A percentile compares a stretch with the other conserved stretches of the same genome.
Evolutionary conservation across 2,113 vertebrate genomes (phyloP).

Genomic region (Anthoscopus minutus): DNA sequence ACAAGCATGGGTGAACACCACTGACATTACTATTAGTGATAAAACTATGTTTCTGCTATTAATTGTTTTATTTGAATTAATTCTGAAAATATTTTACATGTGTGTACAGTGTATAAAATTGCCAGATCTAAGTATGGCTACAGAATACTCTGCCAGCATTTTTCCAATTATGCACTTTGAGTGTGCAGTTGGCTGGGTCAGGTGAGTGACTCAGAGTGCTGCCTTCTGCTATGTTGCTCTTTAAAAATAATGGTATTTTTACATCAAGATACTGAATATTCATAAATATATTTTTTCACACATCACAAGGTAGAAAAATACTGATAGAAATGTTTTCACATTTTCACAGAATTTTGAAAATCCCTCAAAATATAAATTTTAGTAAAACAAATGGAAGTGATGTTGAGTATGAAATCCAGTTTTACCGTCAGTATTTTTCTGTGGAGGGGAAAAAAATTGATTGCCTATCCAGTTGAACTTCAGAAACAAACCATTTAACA

Average conservation of each 20-base stretch:
- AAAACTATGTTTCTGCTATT: background rate
- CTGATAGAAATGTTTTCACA: background rate
- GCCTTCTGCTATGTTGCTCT: constrained; percentile 1
- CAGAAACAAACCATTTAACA: background rate
- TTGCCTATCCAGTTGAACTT: background rate
- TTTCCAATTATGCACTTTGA: background rate
- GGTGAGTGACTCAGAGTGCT: background rate
- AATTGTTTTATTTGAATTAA: background rate
- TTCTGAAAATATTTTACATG: background rate
- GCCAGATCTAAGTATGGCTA: background rate
- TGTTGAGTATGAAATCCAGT: background rate
- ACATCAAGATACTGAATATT: background rate
- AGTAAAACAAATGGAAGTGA: background rate
- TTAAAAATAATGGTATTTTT: background rate
- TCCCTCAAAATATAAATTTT: background rate
- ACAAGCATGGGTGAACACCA: fast-evolving
- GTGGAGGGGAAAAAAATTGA: background rate
- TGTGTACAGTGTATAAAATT: background rate
- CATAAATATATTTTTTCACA: background rate
- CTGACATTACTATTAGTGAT: background rate
- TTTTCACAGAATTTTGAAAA: background rate
- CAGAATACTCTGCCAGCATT: background rate
- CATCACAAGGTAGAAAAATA: background rate
- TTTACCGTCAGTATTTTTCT: background rate
- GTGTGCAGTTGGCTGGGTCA: background rate